Evolutionary conservation across 2,888 invertebrate species (phyloP), one percentile per base, ranked within the genome.

Genomic region (Cheilosia scutellata): DNA sequence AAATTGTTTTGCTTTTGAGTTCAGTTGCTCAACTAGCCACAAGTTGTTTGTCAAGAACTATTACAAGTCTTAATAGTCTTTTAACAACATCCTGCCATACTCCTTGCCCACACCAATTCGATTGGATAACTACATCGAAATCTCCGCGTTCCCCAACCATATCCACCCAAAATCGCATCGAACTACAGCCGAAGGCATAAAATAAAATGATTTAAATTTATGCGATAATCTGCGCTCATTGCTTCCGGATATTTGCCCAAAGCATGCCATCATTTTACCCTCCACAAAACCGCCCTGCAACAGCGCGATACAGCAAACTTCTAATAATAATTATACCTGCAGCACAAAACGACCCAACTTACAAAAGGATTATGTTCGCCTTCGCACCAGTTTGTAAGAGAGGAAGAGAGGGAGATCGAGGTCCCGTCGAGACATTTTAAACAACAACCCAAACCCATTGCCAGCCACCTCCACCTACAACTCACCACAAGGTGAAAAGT

Each of bases 121-220:
- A 20, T 20, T 20, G 7, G 16, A 47, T 5, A 20, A 1, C 6
- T 16, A n/a, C 0, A 37, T 44, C 6, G 7, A 7, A 47, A 7
- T 47, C 44, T 3, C 5, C n/a, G 5, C 29, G 11, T 29, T 51
- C 13, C 37, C 68, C 74, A 20, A 20, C 20, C 20, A 20, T 20
- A 20, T 20, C 20, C 20, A 20, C 20, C 20, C 20, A 20, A 20
- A 20, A 20, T 20, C 20, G 20, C 20, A 20, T 20, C 0, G 68
- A 62, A 78, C 9, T 1, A 55, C 62, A 71, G 44, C 33, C 49
- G 40, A 58, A 60, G 44, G 62, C 72, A 83, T 55, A 62, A 72
- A 83, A 72, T 78, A 83, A 83, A 83, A 62, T 55, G 78, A 68
- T 74, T 83, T 74, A 68, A 78, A 83, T 83, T 78, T 83, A 83